Base-by-base conservation (phyloP, 2,888 invertebrate genomes). In the Calliphora vomitoria region DNA sequence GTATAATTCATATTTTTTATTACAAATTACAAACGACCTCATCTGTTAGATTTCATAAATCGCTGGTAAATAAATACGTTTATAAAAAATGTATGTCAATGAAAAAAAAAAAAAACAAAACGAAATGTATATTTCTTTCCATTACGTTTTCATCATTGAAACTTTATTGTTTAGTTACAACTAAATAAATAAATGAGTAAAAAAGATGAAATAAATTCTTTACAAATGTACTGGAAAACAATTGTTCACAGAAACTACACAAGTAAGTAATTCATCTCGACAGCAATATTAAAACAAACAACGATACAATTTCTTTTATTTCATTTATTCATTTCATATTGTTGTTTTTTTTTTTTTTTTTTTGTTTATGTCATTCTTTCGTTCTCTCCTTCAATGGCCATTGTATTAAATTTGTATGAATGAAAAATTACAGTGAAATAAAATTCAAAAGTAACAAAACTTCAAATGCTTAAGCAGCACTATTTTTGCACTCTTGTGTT, bases 391-490 rank as follows among this genome's bases (percentile, higher is more conserved):
- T 58, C 58, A 68, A 82, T 58, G 74, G 58, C 58, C 58, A 68
- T 82, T 75, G 25, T 68, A 68, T 35, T 18, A 81, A n/a, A 53
- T n/a, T 81, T 64, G 6, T 72, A 50, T 62, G 58, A 58, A 25
- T 15, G 1, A 20, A 31, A 18, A 58, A 47, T 25, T 18, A 18
- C 75, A 38, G 20, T 60, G 47, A 68, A 66, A 82, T 58, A 20
- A 44, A 47, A 15, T 44, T 60, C 58, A 38, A 20, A 47, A 82
- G 74, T 44, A 82, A 35, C 6, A 60, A 11, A 68, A 75, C 75
- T 76, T 82, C n/a, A 75, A 66, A 50, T 69, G 68, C 69, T 69
- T 82, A 76, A 75, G 50, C 68, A 62, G 82, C 38, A 69, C 50
- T 60, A 68, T 75, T 69, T 68, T 50, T 76, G 18, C 38, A 25